Evolutionary conservation across 2,888 invertebrate genomes (phyloP), one percentile per base, ranked within the genome.

Genomic region (Drosophila macrospina): DNA sequence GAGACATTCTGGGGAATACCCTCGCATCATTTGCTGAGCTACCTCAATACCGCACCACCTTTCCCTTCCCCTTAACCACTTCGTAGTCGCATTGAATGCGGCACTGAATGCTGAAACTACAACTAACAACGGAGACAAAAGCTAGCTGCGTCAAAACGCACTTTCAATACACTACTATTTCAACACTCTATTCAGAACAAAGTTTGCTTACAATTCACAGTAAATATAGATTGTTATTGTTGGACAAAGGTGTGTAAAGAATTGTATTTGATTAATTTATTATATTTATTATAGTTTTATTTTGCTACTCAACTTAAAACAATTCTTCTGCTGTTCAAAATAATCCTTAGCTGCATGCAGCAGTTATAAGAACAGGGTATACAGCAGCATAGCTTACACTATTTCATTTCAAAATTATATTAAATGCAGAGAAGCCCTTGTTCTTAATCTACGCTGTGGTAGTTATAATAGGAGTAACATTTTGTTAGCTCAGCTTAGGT

Each of bases 1-100:
- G 89, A 88, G 89, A 89, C 87, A 85, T 88, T 87, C 86, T 78
- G 83, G 89, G 88, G 74, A 88, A 89, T 79, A 63, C 86, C 88
- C 86, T 45, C 63, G 61, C 68, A 72, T 69, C 75, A 65, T 48
- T 79, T 65, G 60, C 37, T 57, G 16, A 36, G 45, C 47, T 15
- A 26, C 47, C 56, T 13, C 2, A 30, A n/a, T n/a, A 16, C n/a
- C 15, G n/a, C 11, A 8, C 10, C 8, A 2, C 16, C 15, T 16
- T 24, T 11, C 10, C 26, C 15, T 6, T 10, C 11, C 11, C 20
- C 39, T n/a, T 47, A 3, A 16, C 11, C 54, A 42, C 39, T 30
- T 52, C 30, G 5, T 16, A 30, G 59, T 51, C 50, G 44, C 41
- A 52, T 51, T 52, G 60, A 64, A 60, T 54, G 54, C n/a, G 44